Base-by-base conservation (phyloP, 2,888 invertebrate species). In the Tillus elongatus region DNA sequence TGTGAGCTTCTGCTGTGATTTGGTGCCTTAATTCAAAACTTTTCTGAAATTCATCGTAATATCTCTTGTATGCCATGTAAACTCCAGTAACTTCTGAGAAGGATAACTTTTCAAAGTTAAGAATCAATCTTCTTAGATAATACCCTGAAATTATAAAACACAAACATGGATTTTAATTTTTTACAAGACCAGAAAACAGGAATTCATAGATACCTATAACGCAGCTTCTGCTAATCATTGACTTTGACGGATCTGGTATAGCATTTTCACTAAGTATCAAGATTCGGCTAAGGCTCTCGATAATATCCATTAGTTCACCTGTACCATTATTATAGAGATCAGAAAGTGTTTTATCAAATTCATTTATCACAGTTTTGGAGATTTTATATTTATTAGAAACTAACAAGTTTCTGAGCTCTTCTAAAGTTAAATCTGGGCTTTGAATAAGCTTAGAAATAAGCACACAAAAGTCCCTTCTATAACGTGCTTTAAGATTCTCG, bases 51-150 rank as follows among this genome's bases (percentile, higher is more conserved):
- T 52, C 50, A 29, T 53, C 40, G 41, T 80, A 82, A 60, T 86
- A 87, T 3, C 70, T 60, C 50, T 77, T 75, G 56, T 82, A 84
- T 45, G 79, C 75, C 50, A 79, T 75, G 57, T 79, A 82, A 14
- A 90, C 69, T 24, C 75, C 70, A 31, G 82, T 81, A 40, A 88
- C 79, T 70, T 88, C 85, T 24, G 83, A 80, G 67, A 92, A 92
- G 10, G 83, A 77, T 46, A 91, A 68, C 59, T 83, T 85, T 53
- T 90, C 87, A 57, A 91, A 77, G 44, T 83, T 79, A 1, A 91
- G 70, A 46, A 83, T 74, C 58, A 90, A 80, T 54, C 90, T 72
- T 43, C 91, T 71, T 43, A 92, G 71, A 63, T 86, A 92, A 46
- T 88, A 70, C 15, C 91, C 91, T 72, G 71, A 53, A 67, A 74